These are phyloP conservation scores for Dissostichus mawsoni DNA, from an alignment of 2,113 vertebrate genomes.

Conservation along the genomic window DNA sequence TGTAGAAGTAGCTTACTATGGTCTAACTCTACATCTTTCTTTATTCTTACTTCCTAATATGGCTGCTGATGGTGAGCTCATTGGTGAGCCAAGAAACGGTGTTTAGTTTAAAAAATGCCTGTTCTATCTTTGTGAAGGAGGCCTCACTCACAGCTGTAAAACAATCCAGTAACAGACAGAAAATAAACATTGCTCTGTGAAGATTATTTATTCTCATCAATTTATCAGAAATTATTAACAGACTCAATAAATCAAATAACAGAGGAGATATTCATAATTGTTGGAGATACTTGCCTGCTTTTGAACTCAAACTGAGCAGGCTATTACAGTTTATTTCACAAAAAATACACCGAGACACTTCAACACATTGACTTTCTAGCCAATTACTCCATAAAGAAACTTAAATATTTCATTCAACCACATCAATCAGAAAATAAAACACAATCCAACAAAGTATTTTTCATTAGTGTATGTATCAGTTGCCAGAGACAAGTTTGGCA, in stretches of 20 bases:
- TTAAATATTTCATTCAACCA: constrained; percentile 13
- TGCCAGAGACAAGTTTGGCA: not conserved
- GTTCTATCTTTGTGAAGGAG: no score
- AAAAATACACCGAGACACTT: not conserved
- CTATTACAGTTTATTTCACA: constrained; percentile 60
- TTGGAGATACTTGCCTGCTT: not conserved
- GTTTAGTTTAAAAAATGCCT: no score
- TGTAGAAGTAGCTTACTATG: no score
- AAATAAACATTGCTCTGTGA: not conserved
- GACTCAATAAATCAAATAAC: not conserved
- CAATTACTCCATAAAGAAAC: not conserved
- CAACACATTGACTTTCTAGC: not conserved
- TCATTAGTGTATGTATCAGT: not conserved
- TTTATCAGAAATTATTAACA: not conserved
- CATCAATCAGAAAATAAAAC: constrained; percentile 19
- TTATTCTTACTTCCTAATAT: no score
- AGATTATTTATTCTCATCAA: not conserved
- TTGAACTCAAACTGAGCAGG: not conserved
- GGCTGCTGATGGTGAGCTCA: no score
- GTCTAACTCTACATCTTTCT: no score
- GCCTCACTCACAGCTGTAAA: not conserved
- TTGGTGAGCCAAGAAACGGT: no score
- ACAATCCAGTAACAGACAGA: not conserved
- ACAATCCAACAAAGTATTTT: constrained; percentile 21
- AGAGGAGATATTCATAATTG: not conserved